Conservation (phyloP, 2,797 vertebrate genomes). For the Gallinago solitaria region DNA sequence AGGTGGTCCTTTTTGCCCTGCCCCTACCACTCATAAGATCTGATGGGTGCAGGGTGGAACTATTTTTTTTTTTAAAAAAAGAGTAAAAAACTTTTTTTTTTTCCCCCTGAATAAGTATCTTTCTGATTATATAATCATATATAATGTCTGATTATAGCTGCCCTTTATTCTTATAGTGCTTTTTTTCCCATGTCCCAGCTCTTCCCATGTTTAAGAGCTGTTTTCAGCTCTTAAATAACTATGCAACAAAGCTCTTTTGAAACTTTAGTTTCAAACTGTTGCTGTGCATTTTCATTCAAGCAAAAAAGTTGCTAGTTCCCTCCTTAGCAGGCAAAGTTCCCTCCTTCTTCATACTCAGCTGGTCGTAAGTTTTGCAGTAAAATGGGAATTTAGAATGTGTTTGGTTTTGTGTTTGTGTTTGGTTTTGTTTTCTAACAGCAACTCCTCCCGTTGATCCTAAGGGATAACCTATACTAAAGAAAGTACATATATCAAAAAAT, state of each 20-base stretch:
- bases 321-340: not conserved
- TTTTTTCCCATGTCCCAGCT: not conserved
- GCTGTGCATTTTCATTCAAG: not conserved
- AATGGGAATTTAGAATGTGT: not conserved
- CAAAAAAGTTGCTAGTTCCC: not conserved
- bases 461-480: not conserved
- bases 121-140: too few relatives aligned
- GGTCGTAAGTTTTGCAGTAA: not conserved
- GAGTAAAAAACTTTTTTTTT: not conserved
- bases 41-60: not conserved
- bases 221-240: not conserved
- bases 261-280: not conserved
- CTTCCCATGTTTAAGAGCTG: too few relatives aligned
- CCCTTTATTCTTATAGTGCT: not conserved
- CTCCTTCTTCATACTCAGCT: not conserved
- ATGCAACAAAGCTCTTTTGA: not conserved
- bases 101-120: not conserved
- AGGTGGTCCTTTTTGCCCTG: not conserved
- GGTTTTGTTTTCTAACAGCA: not conserved
- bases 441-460: not conserved
- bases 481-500: not conserved
- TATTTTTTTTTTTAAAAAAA: not conserved
- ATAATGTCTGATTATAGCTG: not conserved
- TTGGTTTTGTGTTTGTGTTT: not conserved
- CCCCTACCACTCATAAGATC: not conserved